These are phyloP conservation scores for Cheilosia variabilis DNA, from an alignment of 2,888 invertebrate genomes.

Conservation along the genomic window DNA sequence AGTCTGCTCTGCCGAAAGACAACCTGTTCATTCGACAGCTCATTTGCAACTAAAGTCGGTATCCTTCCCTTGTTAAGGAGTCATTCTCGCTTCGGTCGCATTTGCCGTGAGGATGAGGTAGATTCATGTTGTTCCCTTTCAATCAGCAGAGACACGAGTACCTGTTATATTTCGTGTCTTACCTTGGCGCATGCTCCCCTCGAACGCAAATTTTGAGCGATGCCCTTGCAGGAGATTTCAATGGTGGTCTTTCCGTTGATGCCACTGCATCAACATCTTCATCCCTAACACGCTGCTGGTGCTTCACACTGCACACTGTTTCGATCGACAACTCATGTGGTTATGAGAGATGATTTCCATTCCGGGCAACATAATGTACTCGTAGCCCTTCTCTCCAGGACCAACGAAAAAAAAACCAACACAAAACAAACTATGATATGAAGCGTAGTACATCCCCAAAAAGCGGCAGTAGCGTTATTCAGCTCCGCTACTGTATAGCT, in stretches of 20 bases:
- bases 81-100: slow-evolving; percentile 13
- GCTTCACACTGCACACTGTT: slow-evolving; percentile 57
- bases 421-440: slow-evolving; percentile 18
- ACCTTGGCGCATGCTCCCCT: slow-evolving; percentile 69
- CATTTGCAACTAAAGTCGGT: slow-evolving; percentile 1
- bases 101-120: slow-evolving; percentile 24
- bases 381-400: slow-evolving; percentile 62
- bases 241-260: slow-evolving; percentile 63
- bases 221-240: slow-evolving; percentile 69
- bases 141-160: slow-evolving; percentile 55
- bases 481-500: slow-evolving; percentile 59
- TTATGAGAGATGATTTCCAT: slow-evolving; percentile 74
- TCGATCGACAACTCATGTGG: slow-evolving; percentile 71
- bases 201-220: slow-evolving; percentile 54
- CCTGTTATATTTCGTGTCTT: slow-evolving; percentile 58
- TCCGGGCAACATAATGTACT: slow-evolving; percentile 69
- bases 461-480: slow-evolving; percentile 52
- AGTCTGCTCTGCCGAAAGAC: neutral
- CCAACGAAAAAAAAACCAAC: slow-evolving; percentile 38
- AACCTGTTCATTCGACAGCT: neutral
- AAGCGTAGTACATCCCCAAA: slow-evolving; percentile 64
- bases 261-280: slow-evolving; percentile 69
- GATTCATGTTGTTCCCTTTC: slow-evolving; percentile 44
- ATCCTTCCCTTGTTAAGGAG: slow-evolving; percentile 26
- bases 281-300: slow-evolving; percentile 45